Percentiles rank a stretch among this genome's conserved stretches.
Conservation (phyloP, 2,113 vertebrate genomes). For the Galbula dea region DNA sequence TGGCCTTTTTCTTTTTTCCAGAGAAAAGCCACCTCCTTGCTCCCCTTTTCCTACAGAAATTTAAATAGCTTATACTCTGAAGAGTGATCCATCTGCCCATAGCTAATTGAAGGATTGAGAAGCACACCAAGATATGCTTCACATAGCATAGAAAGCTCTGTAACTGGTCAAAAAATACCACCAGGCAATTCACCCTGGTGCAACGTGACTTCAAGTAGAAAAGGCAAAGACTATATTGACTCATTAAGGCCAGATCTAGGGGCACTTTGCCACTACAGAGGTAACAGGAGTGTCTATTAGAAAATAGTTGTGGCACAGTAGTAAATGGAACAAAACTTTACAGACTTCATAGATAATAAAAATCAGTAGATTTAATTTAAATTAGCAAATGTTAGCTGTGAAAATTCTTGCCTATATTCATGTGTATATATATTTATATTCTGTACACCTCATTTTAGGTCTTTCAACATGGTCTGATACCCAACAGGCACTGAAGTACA, state of each 20-base stretch:
- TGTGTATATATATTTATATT: no score
- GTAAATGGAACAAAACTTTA: background rate
- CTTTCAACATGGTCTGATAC: background rate
- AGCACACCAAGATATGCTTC: background rate
- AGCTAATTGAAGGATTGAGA: background rate
- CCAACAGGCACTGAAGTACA: background rate
- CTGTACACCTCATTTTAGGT: constrained; percentile 1
- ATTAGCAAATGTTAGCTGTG: background rate
- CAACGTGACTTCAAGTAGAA: background rate
- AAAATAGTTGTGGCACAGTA: background rate
- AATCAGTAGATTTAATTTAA: background rate
- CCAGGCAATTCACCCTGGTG: background rate
- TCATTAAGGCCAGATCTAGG: background rate
- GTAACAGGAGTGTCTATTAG: background rate
- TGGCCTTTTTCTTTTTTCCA: background rate
- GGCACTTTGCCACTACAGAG: background rate
- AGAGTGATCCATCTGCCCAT: background rate
- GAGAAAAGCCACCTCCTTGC: background rate
- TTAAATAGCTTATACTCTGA: background rate
- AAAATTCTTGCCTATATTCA: background rate
- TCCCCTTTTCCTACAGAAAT: background rate
- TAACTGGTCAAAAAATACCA: background rate
- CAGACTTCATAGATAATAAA: background rate
- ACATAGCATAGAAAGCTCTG: background rate
- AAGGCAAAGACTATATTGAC: background rate